Conservation (phyloP, 1,140 invertebrate genomes). For the Plectrocnemia conspersa region DNA sequence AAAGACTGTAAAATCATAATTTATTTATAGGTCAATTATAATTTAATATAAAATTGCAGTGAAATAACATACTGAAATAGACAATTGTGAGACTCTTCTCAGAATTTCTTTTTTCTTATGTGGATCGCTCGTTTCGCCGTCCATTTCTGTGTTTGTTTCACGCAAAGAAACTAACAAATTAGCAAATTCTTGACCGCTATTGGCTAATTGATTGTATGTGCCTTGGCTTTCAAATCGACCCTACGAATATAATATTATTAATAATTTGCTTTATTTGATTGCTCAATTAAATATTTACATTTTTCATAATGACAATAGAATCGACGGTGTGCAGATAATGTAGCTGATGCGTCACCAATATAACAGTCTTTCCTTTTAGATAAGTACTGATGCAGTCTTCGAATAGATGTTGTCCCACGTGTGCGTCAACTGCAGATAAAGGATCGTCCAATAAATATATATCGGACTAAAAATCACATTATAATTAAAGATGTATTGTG, state of each 20-base stretch:
- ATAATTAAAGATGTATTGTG: background rate
- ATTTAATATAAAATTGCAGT: background rate
- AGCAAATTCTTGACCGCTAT: slow-evolving; percentile 49
- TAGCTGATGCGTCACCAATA: slow-evolving; percentile 77
- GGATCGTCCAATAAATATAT: slow-evolving; percentile 72
- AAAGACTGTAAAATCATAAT: slow-evolving; percentile 10
- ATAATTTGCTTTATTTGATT: slow-evolving; percentile 3
- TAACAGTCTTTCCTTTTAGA: slow-evolving; percentile 61
- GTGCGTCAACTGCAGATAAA: slow-evolving; percentile 61
- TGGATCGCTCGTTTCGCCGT: slow-evolving; percentile 25
- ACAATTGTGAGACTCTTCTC: slow-evolving; percentile 23
- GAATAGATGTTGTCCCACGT: slow-evolving; percentile 61
- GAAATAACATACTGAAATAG: slow-evolving; percentile 17
- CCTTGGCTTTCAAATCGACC: slow-evolving; percentile 54
- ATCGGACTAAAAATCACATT: slow-evolving; percentile 45
- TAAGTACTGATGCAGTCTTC: slow-evolving; percentile 54
- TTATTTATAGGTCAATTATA: background rate
- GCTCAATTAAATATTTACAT: slow-evolving; percentile 44
- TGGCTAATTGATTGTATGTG: slow-evolving; percentile 49
- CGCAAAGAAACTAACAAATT: slow-evolving; percentile 42
- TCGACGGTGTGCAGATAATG: slow-evolving; percentile 70
- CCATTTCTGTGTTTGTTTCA: slow-evolving; percentile 37
- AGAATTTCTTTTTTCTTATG: slow-evolving; percentile 16
- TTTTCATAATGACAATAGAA: slow-evolving; percentile 51
- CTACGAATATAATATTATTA: slow-evolving; percentile 10